Evolutionary conservation across 2,113 vertebrate genomes (phyloP), one percentile per base, ranked within the genome.

Genomic region (Triplophysa siluroides): DNA sequence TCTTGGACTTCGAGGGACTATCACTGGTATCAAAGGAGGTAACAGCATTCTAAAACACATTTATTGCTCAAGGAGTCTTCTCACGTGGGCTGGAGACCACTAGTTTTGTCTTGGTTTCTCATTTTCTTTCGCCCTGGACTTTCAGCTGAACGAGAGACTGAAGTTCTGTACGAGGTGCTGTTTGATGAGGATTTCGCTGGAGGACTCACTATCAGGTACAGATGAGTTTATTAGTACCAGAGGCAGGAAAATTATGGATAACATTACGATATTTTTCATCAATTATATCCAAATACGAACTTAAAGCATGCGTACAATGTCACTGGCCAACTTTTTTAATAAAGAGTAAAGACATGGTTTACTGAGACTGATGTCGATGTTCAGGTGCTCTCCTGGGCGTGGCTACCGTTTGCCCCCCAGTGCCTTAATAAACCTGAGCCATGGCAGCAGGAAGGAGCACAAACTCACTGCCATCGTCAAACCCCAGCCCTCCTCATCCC

Each of bases 11-110:
- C 92, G 96, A 85, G 98, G 98, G 76, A 99, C 97, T 13, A 81
- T 99, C 81, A 94, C 96, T 58, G 98, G 98, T 85, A 98, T 99
- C 81, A 95, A 98, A 96, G 95, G 96, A 92, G 97, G 98, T 98
- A 83, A 52, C 45, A 21, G 70, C 24, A 16, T 52, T 38, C 6
- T 38, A 7, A 70, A 43, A 54, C 18, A 6, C 6, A 8, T 21
- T 2, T 29, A 29, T 45, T 1, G 12, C 45, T 0, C 29, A 11
- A 54, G 21, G 8, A 16, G 7, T 60, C 14, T 54, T n/a, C 50
- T 58, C 7, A 9, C 3, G n/a, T 58, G 21, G n/a, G 54, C 19
- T 58, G 19, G 19, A 58, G 54, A 21, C 19, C 64, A 14, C 3
- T 1, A 2, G 43, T 9, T 18, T 5, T 45, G 3, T 19, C 12